Evolutionary conservation across 2,113 vertebrate genomes (phyloP), one percentile per base, ranked within the genome.

Genomic region (Sapayoa aenigma): DNA sequence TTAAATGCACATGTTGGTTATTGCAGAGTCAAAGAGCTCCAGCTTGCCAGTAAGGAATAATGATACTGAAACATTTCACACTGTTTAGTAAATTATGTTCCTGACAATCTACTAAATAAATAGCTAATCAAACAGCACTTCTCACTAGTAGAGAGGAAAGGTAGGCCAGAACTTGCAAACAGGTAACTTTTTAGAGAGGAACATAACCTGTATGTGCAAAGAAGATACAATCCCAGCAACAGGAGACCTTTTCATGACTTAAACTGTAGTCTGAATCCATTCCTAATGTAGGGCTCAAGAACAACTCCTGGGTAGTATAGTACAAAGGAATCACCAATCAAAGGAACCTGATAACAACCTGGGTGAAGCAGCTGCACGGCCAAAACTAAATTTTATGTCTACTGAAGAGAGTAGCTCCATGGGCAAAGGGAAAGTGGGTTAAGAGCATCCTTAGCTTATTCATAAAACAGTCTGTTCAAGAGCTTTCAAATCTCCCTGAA

Each of bases 301-400:
- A 60, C 27, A 84, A 31, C 8, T 39, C 21, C 33, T 58, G 8
- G 4, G 23, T 27, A 89, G 23, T 33, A 73, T 24, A 30, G 30
- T 30, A 35, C 4, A 27, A 58, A 41, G 28, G 13, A 71, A 65
- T 56, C 62, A 33, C 37, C 23, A 65, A 14, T 28, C 16, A 81
- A 74, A 77, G 8, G 17, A 78, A 66, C 3, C 15, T 21, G 35
- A 37, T 77, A 30, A 33, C 12, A 52, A 31, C 18, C 15, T 6
- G 0, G 3, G 5, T 42, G 14, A 11, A 47, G 46, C 4, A 52
- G 33, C 41, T 62, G 20, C 65, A 74, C 1, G 0, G 16, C 5
- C n/a, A 71, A 91, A 86, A 74, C 12, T n/a, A 25, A 71, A 83
- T 75, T 71, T 75, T 75, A 67, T 37, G 76, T 12, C 68, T 39